These are phyloP conservation scores for Parasteatoda tepidariorum DNA, from an alignment of 1,140 invertebrate genomes.

Conservation along the genomic window DNA sequence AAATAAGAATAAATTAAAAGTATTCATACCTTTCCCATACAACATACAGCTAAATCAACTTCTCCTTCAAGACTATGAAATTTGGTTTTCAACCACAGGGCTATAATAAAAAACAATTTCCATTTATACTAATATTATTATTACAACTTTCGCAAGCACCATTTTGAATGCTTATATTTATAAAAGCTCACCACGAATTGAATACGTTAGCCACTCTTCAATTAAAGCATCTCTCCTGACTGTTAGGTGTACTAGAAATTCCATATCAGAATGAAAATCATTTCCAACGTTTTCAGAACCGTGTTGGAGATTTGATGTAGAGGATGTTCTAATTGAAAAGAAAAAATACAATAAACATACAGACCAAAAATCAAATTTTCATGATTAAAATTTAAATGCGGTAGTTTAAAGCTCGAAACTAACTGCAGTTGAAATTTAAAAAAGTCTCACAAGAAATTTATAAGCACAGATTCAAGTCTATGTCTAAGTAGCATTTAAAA, in stretches of 20 bases:
- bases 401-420: too few species aligned
- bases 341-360: conserved; percentile 9
- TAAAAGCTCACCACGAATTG: conserved; percentile 62
- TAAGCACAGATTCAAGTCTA: too few species aligned
- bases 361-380: conserved; percentile 14
- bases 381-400: too few species aligned
- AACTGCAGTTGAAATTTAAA: too few species aligned
- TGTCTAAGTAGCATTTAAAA: too few species aligned
- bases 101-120: conserved; percentile 35
- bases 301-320: conserved; percentile 8
- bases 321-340: not conserved
- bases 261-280: conserved; percentile 64
- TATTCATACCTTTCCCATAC: conserved; percentile 48
- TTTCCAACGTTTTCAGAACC: conserved; percentile 61
- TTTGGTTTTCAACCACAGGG: conserved; percentile 57
- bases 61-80: conserved; percentile 60
- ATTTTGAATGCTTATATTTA: not conserved
- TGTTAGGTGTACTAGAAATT: conserved; percentile 64
- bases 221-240: conserved; percentile 62
- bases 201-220: conserved; percentile 61
- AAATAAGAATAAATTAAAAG: not conserved
- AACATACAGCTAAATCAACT: conserved; percentile 49
- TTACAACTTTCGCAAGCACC: not conserved
- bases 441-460: too few species aligned
- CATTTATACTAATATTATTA: conserved; percentile 12